Conservation (phyloP, 2,113 vertebrate genomes). For the Balaenoptera acutorostrata region DNA sequence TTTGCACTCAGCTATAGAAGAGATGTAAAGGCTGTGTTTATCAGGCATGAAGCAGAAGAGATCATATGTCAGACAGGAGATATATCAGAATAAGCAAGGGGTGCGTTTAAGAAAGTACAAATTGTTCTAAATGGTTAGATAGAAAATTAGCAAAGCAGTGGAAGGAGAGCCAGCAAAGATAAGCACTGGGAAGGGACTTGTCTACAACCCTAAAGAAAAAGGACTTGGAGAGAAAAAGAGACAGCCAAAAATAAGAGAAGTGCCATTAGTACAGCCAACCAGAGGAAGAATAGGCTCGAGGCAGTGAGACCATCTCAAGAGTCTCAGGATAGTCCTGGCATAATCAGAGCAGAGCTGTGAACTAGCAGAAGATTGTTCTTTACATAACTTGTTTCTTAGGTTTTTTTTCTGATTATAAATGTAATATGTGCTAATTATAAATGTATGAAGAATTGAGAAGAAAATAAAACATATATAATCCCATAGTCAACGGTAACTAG, state of each 20-base stretch:
- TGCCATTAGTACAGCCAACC: neutral
- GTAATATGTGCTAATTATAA: neutral
- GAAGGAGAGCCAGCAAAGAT: neutral
- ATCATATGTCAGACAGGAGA: neutral
- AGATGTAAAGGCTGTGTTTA: neutral
- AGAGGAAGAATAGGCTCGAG: neutral
- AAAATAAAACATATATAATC: neutral
- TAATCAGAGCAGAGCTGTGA: neutral
- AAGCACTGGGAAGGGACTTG: neutral
- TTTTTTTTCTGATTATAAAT: neutral
- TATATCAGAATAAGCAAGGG: neutral
- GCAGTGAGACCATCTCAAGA: neutral
- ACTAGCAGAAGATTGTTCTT: neutral
- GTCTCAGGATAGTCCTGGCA: neutral
- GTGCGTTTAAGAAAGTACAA: neutral
- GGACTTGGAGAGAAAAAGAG: neutral
- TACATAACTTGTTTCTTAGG: neutral
- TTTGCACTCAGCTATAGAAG: neutral
- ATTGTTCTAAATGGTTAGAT: neutral
- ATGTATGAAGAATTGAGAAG: neutral
- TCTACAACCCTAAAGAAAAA: neutral
- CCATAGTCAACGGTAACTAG: neutral
- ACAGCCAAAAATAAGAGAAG: neutral
- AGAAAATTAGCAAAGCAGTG: neutral
- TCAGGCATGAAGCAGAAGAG: neutral